Base-by-base conservation (phyloP, 2,888 invertebrate genomes). In the Plemyria rubiginata region DNA sequence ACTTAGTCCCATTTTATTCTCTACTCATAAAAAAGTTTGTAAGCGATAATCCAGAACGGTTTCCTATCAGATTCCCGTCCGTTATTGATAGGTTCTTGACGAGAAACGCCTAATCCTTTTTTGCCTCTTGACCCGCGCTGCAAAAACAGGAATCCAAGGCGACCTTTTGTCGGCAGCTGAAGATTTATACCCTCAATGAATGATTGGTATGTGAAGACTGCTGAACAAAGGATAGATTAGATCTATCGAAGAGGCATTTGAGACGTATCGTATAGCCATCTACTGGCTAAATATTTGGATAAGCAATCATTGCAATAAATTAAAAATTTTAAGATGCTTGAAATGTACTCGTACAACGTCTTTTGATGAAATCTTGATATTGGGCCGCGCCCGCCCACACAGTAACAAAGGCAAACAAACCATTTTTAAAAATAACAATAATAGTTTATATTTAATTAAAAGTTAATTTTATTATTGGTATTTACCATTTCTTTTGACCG, bases 121-220 rank as follows among this genome's bases (percentile, higher is more conserved):
- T 81, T 78, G 78, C 75, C 75, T 74, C 77, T 86, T 85, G 85
- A 86, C 82, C 84, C 78, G 74, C 66, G 71, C 68, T 72, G 78
- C 84, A 88, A 88, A 88, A 88, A 87, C 80, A 76, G 76, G 77
- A 76, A 75, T 76, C 80, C 74, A 74, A 72, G 75, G 76, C 75
- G 78, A 81, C 81, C 84, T 81, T 82, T 81, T 80, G 85, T 83
- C 81, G 81, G 77, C 74, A 74, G 75, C 72, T 78, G 77, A 82
- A 85, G 86, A 88, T 88, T 87, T 84, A 88, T 88, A 79, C 79
- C 74, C 81, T 74, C 75, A 76, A 78, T 78, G 81, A 82, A 81
- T 80, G 80, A 84, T 81, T 76, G 82, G 79, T 76, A 81, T 82
- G 79, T 75, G 71, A 60, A 64, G 56, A 64, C 60, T 65, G 70